Evolutionary conservation across 2,888 invertebrate species (phyloP), one percentile per base, ranked within the genome.

Genomic region (Sarcophaga rosellei): DNA sequence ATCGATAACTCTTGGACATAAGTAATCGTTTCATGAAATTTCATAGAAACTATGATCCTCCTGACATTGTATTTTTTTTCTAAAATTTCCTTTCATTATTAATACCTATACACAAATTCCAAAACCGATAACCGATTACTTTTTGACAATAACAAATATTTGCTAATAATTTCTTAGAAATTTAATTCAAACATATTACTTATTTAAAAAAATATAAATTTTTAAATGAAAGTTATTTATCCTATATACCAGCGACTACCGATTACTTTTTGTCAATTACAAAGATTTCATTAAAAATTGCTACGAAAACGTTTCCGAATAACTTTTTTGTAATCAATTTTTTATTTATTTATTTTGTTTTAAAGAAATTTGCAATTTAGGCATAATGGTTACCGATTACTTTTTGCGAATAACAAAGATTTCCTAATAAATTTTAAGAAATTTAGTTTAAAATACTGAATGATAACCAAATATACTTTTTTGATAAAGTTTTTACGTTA

Each of bases 101-200:
- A 35, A 35, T 35, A 10, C 8, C 35, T 10, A 8, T 35, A 8
- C 1, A 11, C 11, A 11, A 47, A 15, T 12, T 15, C 4, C 11
- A 20, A 11, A 25, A 57, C 4, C 35, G 70, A 59, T 70, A 57
- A 70, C 59, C 57, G 69, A 10, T 69, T 69, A 69, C 53, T 69
- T 69, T 53, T 68, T 47, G 12, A 3, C 35, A 35, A 35, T 35
- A 8, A 35, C 35, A 10, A 25, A 25, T 47, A 69, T 17, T 53
- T 17, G 2, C 4, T 17, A 23, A 70, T 10, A 53, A 17, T 53
- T 53, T 25, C 10, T 20, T 8, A 20, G 4, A 69, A 17, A 69
- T 20, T 35, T 65, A 17, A 1, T 65, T n/a, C 44, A 3, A 65
- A 44, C 0, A 11, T 5, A 0, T 25, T 63, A 25, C 4, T 21